Evolutionary conservation across 2,113 vertebrate genomes (phyloP).

Genomic region (Gobius niger): DNA sequence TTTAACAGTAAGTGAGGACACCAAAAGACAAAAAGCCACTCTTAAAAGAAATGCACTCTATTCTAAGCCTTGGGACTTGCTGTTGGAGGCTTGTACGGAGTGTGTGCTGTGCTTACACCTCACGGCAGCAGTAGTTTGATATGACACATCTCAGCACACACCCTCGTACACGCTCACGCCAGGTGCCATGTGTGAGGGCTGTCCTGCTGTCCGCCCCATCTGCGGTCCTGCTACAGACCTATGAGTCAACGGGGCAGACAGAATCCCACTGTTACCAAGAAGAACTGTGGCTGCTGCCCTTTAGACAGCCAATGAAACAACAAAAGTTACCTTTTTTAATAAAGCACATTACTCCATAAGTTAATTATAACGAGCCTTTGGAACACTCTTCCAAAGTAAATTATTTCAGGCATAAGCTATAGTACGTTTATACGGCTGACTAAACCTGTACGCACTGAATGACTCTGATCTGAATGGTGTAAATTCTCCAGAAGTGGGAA

Average conservation of each 20-base stretch:
- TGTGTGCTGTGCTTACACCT: conserved; percentile 3
- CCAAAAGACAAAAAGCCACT: background rate
- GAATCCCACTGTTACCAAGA: conserved; percentile 41
- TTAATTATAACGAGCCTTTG: too few relatives aligned
- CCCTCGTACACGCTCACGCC: conserved; percentile 46
- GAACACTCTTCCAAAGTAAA: too few relatives aligned
- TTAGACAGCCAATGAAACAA: conserved; percentile 1
- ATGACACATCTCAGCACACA: conserved; percentile 51
- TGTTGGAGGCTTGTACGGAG: conserved; percentile 29
- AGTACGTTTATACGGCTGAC: too few relatives aligned
- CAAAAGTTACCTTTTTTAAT: background rate
- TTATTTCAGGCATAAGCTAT: too few relatives aligned
- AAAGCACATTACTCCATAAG: background rate
- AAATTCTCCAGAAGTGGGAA: too few relatives aligned
- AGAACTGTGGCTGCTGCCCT: conserved; percentile 24
- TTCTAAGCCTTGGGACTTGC: background rate
- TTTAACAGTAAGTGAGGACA: background rate
- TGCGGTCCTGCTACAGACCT: conserved; percentile 48
- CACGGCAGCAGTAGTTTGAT: conserved; percentile 37
- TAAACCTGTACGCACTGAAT: too few relatives aligned
- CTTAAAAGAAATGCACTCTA: background rate
- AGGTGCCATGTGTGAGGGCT: conserved; percentile 62
- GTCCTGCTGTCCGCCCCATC: conserved; percentile 65
- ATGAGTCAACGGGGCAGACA: conserved; percentile 57
- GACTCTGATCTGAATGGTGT: too few relatives aligned